A percentile compares a stretch with the other conserved stretches of the same genome.
phyloP scores from a whole-genome alignment of 2,888 invertebrate species.

The Disparrhopalites patrizii region DNA sequence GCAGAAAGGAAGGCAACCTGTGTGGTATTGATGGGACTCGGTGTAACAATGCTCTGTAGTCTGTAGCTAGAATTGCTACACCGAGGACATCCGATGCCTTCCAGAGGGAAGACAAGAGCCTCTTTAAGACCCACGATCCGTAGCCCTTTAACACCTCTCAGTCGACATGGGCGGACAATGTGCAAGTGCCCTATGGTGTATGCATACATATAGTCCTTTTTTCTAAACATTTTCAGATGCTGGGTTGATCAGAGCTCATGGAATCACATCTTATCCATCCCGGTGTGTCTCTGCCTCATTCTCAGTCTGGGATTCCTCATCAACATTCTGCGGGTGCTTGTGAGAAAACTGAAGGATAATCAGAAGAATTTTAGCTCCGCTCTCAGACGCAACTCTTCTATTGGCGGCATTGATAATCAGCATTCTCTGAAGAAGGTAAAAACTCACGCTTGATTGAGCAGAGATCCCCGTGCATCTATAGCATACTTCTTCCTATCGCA shows the following conservation, averaged over 20 bases:
- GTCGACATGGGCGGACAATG: no score
- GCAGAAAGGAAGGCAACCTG: no score
- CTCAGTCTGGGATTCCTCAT: slow-evolving; percentile 79
- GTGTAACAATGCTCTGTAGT: not conserved
- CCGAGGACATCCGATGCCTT: no score
- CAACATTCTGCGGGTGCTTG: slow-evolving; percentile 82
- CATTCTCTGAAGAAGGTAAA: slow-evolving; percentile 44
- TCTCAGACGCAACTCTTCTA: slow-evolving; percentile 37
- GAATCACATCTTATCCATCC: slow-evolving; percentile 69
- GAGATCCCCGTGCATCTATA: not conserved
- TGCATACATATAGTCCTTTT: no score
- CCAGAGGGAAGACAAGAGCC: no score
- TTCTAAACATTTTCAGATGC: slow-evolving; percentile 56
- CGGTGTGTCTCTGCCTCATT: slow-evolving; percentile 73
- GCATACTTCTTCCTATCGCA: not conserved
- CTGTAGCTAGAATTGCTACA: not conserved
- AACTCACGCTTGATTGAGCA: no score
- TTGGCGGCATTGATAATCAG: slow-evolving; percentile 41
- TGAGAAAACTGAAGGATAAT: slow-evolving; percentile 60
- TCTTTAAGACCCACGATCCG: no score
- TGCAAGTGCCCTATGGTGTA: no score
- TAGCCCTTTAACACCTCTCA: no score
- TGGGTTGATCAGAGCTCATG: slow-evolving; percentile 72
- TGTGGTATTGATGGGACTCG: no score
- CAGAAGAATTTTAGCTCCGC: slow-evolving; percentile 43